These are phyloP conservation scores for Madoqua kirkii DNA, from an alignment of 2,113 vertebrate species.

Conservation along the genomic window DNA sequence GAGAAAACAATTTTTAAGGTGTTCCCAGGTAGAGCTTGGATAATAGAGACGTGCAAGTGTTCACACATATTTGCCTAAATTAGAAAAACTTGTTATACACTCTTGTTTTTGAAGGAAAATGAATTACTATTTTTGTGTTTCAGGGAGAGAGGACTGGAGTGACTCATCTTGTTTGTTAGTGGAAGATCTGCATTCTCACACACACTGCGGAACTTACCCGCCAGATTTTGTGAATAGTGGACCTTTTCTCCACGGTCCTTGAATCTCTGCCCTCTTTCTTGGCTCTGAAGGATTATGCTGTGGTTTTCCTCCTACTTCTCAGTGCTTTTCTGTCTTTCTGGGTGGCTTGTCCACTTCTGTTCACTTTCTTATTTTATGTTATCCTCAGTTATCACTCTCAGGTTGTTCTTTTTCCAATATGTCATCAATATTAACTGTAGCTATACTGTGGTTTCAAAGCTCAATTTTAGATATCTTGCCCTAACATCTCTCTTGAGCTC, in stretches of 20 bases:
- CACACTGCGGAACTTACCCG: background rate
- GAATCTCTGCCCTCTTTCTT: background rate
- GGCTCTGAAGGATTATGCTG: background rate
- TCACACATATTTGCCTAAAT: background rate
- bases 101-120: background rate
- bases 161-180: background rate
- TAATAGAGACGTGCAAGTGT: background rate
- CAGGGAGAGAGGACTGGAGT: background rate
- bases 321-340: background rate
- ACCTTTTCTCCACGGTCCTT: background rate
- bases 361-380: background rate
- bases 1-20: background rate
- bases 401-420: background rate
- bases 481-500: background rate
- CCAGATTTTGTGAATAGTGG: fast-evolving
- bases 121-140: background rate
- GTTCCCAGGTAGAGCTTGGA: background rate
- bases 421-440: background rate
- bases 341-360: background rate
- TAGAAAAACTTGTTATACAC: background rate
- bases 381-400: background rate
- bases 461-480: background rate
- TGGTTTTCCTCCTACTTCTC: background rate
- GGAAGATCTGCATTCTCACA: background rate
- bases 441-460: background rate